These are phyloP conservation scores for Agrochola lota DNA, from an alignment of 2,888 invertebrate species.

Conservation along the genomic window DNA sequence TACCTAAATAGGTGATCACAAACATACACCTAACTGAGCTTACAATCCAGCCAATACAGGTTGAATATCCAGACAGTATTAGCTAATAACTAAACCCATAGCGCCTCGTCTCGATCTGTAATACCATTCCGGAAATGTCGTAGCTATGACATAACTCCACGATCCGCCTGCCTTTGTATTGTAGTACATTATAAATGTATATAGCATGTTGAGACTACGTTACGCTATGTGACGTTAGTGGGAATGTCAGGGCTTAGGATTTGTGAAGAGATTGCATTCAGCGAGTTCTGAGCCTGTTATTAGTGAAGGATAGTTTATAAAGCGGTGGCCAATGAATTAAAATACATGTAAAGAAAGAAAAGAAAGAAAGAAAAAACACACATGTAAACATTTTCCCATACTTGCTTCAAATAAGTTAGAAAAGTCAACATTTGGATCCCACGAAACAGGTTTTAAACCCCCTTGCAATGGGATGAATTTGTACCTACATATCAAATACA, in stretches of 20 bases:
- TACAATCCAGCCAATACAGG: background rate
- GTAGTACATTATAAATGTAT: slow-evolving; percentile 50
- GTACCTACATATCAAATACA: background rate
- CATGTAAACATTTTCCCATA: background rate
- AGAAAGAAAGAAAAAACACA: too few species aligned
- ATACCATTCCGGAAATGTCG: slow-evolving; percentile 70
- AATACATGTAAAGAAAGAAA: too few species aligned
- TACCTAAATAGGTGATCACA: background rate
- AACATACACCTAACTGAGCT: background rate
- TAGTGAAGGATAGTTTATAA: too few species aligned
- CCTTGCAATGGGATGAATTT: background rate
- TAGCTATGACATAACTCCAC: slow-evolving; percentile 63
- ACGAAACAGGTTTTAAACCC: background rate
- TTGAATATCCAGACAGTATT: slow-evolving; percentile 25
- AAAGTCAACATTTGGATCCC: background rate
- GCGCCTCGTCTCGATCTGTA: slow-evolving; percentile 60
- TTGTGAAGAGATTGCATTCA: background rate
- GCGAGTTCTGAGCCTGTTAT: background rate
- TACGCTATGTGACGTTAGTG: slow-evolving; percentile 20
- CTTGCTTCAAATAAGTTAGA: background rate
- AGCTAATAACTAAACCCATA: slow-evolving; percentile 36
- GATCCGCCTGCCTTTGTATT: slow-evolving; percentile 56
- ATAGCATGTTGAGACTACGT: slow-evolving; percentile 28
- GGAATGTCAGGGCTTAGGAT: background rate
- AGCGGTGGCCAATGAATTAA: too few species aligned